Conservation (phyloP, 2,113 vertebrate species). For the Malaclemys terrapin region DNA sequence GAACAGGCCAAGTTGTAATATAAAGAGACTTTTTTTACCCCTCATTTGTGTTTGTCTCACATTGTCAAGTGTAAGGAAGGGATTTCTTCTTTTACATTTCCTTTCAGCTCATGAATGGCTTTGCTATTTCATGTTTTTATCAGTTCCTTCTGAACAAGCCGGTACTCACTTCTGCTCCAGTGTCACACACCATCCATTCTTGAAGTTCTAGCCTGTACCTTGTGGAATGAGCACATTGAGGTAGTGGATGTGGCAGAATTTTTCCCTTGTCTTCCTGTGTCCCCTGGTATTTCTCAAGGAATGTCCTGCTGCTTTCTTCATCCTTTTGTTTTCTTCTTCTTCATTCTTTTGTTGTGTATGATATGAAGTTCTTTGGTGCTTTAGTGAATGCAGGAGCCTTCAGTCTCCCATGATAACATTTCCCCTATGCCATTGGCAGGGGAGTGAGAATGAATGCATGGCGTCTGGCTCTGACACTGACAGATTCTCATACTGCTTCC, state of each 20-base stretch:
- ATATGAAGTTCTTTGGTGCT: background rate
- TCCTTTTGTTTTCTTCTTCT: background rate
- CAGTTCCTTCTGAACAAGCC: background rate
- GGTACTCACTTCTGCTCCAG: background rate
- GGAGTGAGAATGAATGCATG: constrained; percentile 20
- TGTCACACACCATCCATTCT: background rate
- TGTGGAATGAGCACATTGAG: background rate
- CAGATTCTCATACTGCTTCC: constrained; percentile 76
- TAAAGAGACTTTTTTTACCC: background rate
- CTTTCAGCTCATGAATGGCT: background rate
- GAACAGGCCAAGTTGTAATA: background rate
- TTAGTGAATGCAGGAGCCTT: background rate
- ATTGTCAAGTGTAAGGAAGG: background rate
- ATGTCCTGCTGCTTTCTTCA: background rate
- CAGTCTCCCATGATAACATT: background rate
- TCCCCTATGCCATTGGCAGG: background rate
- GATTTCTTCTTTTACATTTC: background rate
- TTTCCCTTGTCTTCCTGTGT: background rate
- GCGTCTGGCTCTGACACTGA: constrained; percentile 78
- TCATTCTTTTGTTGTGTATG: background rate
- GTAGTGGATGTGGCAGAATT: background rate
- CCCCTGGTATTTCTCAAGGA: background rate
- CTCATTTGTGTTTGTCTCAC: background rate
- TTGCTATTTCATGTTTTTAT: background rate
- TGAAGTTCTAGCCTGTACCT: background rate